Percentiles rank a stretch among this genome's conserved stretches.
These are phyloP conservation scores for Drosophila kanapiae DNA, from an alignment of 1,140 invertebrate species.

Conservation along the genomic window DNA sequence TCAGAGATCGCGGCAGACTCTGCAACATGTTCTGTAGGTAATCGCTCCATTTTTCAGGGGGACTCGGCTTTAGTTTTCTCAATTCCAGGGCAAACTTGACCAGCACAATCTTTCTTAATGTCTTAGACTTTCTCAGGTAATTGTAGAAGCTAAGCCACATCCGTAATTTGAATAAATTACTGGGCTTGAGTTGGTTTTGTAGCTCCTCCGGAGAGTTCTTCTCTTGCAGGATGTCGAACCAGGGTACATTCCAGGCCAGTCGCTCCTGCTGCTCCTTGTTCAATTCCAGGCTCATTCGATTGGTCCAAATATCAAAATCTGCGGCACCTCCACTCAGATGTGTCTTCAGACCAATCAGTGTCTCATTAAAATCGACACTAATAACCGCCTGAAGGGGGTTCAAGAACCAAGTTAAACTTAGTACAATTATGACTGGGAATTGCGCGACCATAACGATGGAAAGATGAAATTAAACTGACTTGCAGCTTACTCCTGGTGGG, in stretches of 20 bases:
- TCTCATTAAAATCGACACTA: background rate
- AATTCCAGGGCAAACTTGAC: slow-evolving; percentile 49
- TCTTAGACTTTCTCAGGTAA: slow-evolving; percentile 13
- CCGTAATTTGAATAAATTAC: slow-evolving; percentile 30
- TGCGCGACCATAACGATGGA: slow-evolving; percentile 31
- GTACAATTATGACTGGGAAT: slow-evolving; percentile 5
- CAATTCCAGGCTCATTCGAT: slow-evolving; percentile 23
- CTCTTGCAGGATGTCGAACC: slow-evolving; percentile 3
- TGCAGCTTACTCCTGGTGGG: background rate
- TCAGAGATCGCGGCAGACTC: slow-evolving; percentile 39
- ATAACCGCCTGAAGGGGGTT: background rate
- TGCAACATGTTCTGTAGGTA: slow-evolving; percentile 62
- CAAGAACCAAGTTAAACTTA: slow-evolving; percentile 1
- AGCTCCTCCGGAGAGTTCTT: background rate
- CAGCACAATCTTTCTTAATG: slow-evolving; percentile 9
- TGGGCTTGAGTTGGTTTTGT: slow-evolving; percentile 35
- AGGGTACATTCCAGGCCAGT: slow-evolving; percentile 53
- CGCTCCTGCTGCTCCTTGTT: slow-evolving; percentile 23
- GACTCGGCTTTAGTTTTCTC: background rate
- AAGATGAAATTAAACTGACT: slow-evolving; percentile 29
- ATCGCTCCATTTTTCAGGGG: background rate
- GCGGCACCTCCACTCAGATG: slow-evolving; percentile 8
- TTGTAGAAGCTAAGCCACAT: slow-evolving; percentile 64
- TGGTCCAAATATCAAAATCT: slow-evolving; percentile 49
- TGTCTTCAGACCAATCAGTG: background rate